Conservation (phyloP, 1,140 invertebrate genomes). For the Bombus pyrosoma region DNA sequence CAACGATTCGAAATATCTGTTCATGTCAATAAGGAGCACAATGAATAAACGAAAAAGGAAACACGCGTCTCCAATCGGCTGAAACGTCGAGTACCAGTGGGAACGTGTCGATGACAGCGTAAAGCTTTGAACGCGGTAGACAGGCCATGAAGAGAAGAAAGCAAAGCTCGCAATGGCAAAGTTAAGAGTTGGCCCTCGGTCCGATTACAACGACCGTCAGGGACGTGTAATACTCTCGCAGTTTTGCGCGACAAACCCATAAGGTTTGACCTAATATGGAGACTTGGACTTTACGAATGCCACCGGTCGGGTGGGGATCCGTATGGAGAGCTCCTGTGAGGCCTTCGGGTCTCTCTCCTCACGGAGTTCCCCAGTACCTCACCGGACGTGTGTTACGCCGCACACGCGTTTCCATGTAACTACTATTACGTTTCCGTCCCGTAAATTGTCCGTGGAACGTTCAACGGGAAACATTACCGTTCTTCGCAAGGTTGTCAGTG, state of each 20-base stretch:
- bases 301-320: slow-evolving; percentile 66
- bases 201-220: slow-evolving; percentile 59
- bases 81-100: neutral
- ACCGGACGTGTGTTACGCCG: slow-evolving; percentile 78
- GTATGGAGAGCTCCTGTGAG: slow-evolving; percentile 67
- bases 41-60: neutral
- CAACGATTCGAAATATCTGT: neutral
- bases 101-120: neutral
- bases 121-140: neutral
- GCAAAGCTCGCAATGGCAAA: slow-evolving; percentile 1
- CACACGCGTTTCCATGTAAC: slow-evolving; percentile 68
- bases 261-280: slow-evolving; percentile 83
- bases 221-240: slow-evolving; percentile 54
- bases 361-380: slow-evolving; percentile 75
- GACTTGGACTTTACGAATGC: slow-evolving; percentile 70
- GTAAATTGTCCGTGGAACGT: neutral
- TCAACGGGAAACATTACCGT: slow-evolving; percentile 9
- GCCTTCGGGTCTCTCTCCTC: slow-evolving; percentile 68
- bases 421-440: slow-evolving; percentile 48
- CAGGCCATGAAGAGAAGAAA: slow-evolving; percentile 31
- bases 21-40: neutral
- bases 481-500: neutral
- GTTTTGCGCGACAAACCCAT: slow-evolving; percentile 78
- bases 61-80: neutral
- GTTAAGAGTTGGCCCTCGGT: slow-evolving; percentile 26